Evolutionary conservation across 2,888 invertebrate genomes (phyloP).

Genomic region (Drosophila atripex): DNA sequence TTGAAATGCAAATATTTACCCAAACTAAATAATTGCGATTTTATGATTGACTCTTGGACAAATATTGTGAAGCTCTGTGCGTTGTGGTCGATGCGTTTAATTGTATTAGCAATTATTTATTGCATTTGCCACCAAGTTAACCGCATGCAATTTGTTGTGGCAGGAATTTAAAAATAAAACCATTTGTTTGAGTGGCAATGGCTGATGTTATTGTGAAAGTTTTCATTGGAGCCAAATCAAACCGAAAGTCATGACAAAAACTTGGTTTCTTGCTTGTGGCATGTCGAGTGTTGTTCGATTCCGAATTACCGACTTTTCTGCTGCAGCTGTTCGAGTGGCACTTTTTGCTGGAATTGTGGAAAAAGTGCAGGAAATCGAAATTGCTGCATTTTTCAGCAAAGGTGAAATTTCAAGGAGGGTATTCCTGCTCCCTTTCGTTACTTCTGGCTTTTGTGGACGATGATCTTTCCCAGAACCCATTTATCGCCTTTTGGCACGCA

Average conservation of each 20-base stretch:
- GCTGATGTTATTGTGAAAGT: slow-evolving; percentile 1
- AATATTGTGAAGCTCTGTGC: slow-evolving; percentile 22
- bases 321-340: slow-evolving; percentile 25
- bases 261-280: slow-evolving; percentile 19
- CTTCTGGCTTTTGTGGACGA: slow-evolving; percentile 2
- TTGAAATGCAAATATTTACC: slow-evolving; percentile 22
- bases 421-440: slow-evolving; percentile 4
- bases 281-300: slow-evolving; percentile 26
- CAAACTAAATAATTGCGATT: slow-evolving; percentile 14
- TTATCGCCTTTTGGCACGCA: slow-evolving; percentile 70
- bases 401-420: slow-evolving; percentile 45
- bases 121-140: slow-evolving; percentile 9
- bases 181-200: slow-evolving; percentile 7
- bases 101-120: slow-evolving; percentile 26
- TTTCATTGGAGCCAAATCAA: slow-evolving; percentile 5
- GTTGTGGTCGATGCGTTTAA: slow-evolving; percentile 24
- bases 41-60: slow-evolving; percentile 25
- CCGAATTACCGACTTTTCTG: slow-evolving; percentile 17
- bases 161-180: slow-evolving; percentile 8
- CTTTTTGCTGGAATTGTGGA: slow-evolving; percentile 4
- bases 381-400: slow-evolving; percentile 1
- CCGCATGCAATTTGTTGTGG: slow-evolving; percentile 23
- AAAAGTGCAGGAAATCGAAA: slow-evolving; percentile 13
- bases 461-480: slow-evolving; percentile 29
- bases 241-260: slow-evolving; percentile 17